These are phyloP conservation scores for Sarcophaga variegata DNA, from an alignment of 2,888 invertebrate genomes.

Conservation along the genomic window DNA sequence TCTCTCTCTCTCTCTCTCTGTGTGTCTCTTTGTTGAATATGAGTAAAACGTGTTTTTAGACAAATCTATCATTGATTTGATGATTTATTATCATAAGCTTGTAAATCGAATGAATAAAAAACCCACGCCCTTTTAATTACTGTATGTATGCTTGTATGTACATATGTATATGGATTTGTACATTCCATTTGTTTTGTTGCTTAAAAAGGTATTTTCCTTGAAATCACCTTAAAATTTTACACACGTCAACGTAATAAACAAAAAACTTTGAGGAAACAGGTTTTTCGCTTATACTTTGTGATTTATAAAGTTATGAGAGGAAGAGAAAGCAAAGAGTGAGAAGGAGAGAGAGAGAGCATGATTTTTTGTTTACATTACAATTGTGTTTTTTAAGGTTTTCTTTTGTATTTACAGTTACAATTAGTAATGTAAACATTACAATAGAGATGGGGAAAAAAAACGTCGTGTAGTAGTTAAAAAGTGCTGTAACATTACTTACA, in stretches of 20 bases:
- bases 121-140: slow-evolving; percentile 43
- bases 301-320: background rate
- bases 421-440: background rate
- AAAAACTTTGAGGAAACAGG: slow-evolving; percentile 42
- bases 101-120: background rate
- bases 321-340: background rate
- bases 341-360: background rate
- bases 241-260: slow-evolving; percentile 5
- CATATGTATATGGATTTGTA: background rate
- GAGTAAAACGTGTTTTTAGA: too few relatives aligned
- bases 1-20: too few relatives aligned
- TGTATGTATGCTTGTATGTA: background rate
- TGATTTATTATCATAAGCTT: too few relatives aligned
- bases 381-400: background rate
- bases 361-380: background rate
- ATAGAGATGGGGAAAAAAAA: background rate
- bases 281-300: slow-evolving; percentile 8
- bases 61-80: too few relatives aligned
- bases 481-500: background rate
- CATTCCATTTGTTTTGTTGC: slow-evolving; percentile 11
- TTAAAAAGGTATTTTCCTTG: slow-evolving; percentile 37
- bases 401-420: slow-evolving; percentile 1
- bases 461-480: background rate
- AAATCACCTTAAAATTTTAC: slow-evolving; percentile 34
- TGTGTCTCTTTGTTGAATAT: too few relatives aligned